These are phyloP conservation scores for Apoda limacodes DNA, from an alignment of 2,888 invertebrate species.

Conservation along the genomic window DNA sequence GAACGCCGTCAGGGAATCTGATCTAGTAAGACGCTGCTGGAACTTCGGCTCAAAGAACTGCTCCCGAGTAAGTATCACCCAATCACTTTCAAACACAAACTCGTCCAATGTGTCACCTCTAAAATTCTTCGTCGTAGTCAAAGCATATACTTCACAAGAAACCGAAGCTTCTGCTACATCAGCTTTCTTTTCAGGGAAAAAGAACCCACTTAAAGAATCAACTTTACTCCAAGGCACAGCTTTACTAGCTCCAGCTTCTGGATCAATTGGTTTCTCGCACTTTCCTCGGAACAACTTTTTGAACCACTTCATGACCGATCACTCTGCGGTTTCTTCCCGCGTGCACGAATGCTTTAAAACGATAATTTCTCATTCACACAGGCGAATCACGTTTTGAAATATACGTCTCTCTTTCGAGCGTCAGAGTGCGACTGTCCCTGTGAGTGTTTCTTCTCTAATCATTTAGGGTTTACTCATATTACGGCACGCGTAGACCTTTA, in stretches of 20 bases:
- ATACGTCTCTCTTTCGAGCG: slow-evolving; percentile 4
- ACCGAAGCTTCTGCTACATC: slow-evolving; percentile 23
- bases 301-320: slow-evolving; percentile 74
- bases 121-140: slow-evolving; percentile 53
- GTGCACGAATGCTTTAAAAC: slow-evolving; percentile 71
- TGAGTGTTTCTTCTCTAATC: slow-evolving; percentile 23
- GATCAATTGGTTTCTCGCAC: slow-evolving; percentile 52
- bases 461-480: slow-evolving; percentile 8
- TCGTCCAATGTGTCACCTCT: slow-evolving; percentile 39
- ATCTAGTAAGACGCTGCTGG: slow-evolving; percentile 35
- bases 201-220: slow-evolving; percentile 24
- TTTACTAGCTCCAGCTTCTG: slow-evolving; percentile 20
- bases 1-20: slow-evolving; percentile 33
- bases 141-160: slow-evolving; percentile 36
- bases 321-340: slow-evolving; percentile 73
- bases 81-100: slow-evolving; percentile 48
- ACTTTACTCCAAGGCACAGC: slow-evolving; percentile 25
- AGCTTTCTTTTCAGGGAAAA: slow-evolving; percentile 17
- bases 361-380: slow-evolving; percentile 72
- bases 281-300: slow-evolving; percentile 72
- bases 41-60: slow-evolving; percentile 44
- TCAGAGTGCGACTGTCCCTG: slow-evolving; percentile 15
- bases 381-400: slow-evolving; percentile 18
- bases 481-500: slow-evolving; percentile 62
- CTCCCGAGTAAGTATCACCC: slow-evolving; percentile 45